A percentile compares a stretch with the other conserved stretches of the same genome.
These are phyloP conservation scores for Hololepta plana DNA, from an alignment of 2,888 invertebrate genomes.

Conservation along the genomic window DNA sequence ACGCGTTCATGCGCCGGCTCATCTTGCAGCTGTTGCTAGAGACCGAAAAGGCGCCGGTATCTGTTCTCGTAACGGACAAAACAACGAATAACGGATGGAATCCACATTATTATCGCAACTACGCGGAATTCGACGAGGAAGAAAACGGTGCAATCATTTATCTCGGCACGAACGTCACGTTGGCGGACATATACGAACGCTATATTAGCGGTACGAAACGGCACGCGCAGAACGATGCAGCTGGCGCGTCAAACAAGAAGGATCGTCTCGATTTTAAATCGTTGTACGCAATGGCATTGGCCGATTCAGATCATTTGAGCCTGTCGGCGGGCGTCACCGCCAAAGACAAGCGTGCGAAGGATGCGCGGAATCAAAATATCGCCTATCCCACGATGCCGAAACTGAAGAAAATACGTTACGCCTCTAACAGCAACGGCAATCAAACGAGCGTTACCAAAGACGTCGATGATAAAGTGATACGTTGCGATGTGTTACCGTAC, in stretches of 20 bases:
- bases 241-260: constrained; percentile 10
- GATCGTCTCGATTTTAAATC: constrained; percentile 12
- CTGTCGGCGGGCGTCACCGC: constrained; percentile 75
- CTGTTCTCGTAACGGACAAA: too few species aligned
- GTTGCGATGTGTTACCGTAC: constrained; percentile 22
- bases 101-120: too few species aligned
- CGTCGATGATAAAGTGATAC: constrained; percentile 21
- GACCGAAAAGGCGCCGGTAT: constrained; percentile 70
- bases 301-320: constrained; percentile 36
- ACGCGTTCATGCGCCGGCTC: constrained; percentile 74
- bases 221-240: too few species aligned
- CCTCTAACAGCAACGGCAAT: constrained; percentile 13
- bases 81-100: too few species aligned
- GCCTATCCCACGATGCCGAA: constrained; percentile 15
- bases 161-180: constrained; percentile 57
- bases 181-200: constrained; percentile 54
- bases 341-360: constrained; percentile 77
- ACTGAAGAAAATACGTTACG: constrained; percentile 23
- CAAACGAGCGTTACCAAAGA: constrained; percentile 15
- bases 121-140: too few species aligned
- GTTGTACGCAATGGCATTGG: constrained; percentile 28
- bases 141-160: too few species aligned
- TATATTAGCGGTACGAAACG: too few species aligned
- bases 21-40: constrained; percentile 74
- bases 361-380: constrained; percentile 43